Evolutionary conservation across 2,113 vertebrate genomes (phyloP).

Genomic region (Ellobius talpinus): DNA sequence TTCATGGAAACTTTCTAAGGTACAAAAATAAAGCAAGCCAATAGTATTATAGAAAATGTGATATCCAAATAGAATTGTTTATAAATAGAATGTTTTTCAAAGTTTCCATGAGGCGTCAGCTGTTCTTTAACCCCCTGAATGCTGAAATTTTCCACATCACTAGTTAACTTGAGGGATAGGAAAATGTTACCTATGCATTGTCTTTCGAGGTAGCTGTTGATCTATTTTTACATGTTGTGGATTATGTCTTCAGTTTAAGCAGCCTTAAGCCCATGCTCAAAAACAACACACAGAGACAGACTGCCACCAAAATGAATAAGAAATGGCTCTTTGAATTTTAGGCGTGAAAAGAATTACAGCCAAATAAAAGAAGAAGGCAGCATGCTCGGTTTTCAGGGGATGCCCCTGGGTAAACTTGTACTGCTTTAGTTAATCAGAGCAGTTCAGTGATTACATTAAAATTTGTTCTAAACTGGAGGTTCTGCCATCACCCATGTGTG

Average conservation of each 20-base stretch:
- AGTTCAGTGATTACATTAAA: background rate
- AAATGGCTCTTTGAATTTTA: background rate
- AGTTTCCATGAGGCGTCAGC: slow-evolving; percentile 85
- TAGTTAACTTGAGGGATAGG: slow-evolving; percentile 75
- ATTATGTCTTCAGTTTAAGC: background rate
- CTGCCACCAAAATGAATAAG: background rate
- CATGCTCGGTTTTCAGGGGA: background rate
- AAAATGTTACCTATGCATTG: slow-evolving; percentile 82
- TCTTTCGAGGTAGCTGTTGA: slow-evolving; percentile 52
- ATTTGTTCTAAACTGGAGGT: background rate
- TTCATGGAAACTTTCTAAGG: slow-evolving; percentile 81
- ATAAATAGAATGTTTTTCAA: slow-evolving; percentile 86
- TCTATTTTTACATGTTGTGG: slow-evolving; percentile 55
- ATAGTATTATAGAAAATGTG: slow-evolving; percentile 82
- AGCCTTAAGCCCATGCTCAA: background rate
- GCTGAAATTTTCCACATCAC: slow-evolving; percentile 75
- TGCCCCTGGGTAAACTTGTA: background rate
- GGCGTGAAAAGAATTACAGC: background rate
- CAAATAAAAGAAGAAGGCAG: background rate
- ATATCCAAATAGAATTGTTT: slow-evolving; percentile 85
- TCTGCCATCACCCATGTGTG: background rate
- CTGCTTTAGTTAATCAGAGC: background rate
- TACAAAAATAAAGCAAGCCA: slow-evolving; percentile 82
- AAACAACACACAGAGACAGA: background rate
- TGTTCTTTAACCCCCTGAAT: slow-evolving; percentile 81